Percentiles rank a stretch among this genome's conserved stretches.
Conservation (phyloP, 2,113 vertebrate genomes). For the Diglossa brunneiventris region DNA sequence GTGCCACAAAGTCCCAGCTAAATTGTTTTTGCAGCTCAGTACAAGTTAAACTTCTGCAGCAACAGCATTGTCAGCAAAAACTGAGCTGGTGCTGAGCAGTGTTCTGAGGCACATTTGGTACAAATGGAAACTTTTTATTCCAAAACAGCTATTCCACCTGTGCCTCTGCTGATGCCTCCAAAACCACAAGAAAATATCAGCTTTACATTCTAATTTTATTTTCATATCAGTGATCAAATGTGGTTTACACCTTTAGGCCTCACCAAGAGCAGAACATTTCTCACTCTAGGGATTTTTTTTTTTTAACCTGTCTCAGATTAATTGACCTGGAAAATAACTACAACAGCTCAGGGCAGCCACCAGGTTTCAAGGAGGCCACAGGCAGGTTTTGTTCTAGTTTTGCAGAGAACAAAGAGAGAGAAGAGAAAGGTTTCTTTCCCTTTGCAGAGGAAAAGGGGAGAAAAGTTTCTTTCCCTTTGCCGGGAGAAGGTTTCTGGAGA, state of each 20-base stretch:
- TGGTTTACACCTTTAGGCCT: neutral
- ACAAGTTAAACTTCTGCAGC: neutral
- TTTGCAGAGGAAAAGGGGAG: neutral
- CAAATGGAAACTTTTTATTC: neutral
- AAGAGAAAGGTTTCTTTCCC: neutral
- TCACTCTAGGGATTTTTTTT: neutral
- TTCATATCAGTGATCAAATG: neutral
- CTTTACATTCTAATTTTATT: neutral
- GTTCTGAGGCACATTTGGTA: neutral
- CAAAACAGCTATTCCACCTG: neutral
- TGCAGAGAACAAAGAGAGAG: neutral
- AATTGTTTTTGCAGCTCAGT: neutral
- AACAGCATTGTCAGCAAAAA: neutral
- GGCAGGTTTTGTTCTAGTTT: neutral
- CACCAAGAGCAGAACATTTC: neutral
- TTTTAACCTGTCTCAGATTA: neutral
- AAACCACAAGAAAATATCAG: fast-evolving
- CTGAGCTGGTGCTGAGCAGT: neutral
- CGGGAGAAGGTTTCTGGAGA: neutral
- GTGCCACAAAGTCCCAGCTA: neutral
- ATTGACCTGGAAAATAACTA: neutral
- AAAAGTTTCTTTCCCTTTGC: neutral
- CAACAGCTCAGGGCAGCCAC: neutral
- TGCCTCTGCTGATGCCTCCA: neutral
- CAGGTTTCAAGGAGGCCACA: neutral